Conservation (phyloP, 2,797 vertebrate genomes). For the Catamblyrhynchus diadema region DNA sequence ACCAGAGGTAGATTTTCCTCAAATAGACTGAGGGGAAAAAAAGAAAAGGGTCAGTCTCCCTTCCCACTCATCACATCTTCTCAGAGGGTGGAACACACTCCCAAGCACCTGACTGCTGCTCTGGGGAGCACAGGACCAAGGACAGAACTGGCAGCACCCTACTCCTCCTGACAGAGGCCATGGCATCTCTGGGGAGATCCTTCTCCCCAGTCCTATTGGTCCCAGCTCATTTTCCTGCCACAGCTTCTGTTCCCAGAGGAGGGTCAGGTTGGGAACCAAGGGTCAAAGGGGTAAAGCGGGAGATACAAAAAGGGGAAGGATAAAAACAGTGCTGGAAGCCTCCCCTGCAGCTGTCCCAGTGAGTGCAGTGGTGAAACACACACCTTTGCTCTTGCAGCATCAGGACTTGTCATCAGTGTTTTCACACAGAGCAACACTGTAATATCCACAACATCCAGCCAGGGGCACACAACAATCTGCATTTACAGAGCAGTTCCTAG, state of each 20-base stretch:
- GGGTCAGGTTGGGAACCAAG: background rate
- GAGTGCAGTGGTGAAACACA: background rate
- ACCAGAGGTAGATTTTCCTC: conserved; percentile 53
- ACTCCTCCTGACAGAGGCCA: background rate
- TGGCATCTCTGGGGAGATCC: background rate
- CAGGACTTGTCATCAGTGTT: background rate
- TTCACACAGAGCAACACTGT: background rate
- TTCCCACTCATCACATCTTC: background rate
- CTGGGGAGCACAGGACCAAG: background rate
- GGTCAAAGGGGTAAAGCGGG: background rate
- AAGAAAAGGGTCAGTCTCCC: background rate
- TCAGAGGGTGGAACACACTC: background rate
- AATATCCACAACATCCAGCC: background rate
- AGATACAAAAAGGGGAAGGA: background rate
- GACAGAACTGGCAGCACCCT: background rate
- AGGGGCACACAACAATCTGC: background rate
- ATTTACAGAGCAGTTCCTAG: background rate
- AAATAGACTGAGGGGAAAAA: background rate
- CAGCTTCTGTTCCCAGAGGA: background rate
- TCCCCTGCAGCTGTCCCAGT: background rate
- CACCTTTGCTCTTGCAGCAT: background rate
- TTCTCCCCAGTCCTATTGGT: background rate
- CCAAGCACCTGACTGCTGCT: background rate
- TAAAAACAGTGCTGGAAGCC: background rate
- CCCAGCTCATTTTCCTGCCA: background rate